phyloP scores from a whole-genome alignment of 2,797 vertebrate species.

The Tapirus indicus region DNA sequence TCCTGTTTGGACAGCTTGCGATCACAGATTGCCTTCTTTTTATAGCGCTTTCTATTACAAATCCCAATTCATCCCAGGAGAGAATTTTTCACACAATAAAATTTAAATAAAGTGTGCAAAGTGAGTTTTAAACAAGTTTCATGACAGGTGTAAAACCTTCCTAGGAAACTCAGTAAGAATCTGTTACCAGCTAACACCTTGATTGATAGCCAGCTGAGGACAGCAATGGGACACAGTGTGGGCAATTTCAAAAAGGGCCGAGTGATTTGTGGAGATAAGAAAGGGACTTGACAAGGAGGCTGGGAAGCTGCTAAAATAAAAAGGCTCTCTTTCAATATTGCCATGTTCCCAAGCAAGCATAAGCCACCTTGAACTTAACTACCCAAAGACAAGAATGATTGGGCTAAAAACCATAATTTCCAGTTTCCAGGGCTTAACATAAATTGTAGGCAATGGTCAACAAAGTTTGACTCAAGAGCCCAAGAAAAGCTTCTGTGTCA shows the following conservation, averaged over 20 bases:
- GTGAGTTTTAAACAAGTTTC: constrained; percentile 24
- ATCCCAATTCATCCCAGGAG: neutral
- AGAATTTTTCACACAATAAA: neutral
- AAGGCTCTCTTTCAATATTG: neutral
- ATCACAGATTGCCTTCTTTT: neutral
- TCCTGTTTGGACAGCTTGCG: neutral
- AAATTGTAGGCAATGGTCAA: neutral
- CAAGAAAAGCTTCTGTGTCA: neutral
- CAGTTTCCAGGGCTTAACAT: neutral
- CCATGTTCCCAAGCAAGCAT: neutral
- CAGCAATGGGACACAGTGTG: neutral
- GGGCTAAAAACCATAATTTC: neutral
- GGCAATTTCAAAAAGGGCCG: too few species aligned
- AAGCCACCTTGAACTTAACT: neutral
- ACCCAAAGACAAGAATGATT: neutral
- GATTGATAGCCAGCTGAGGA: neutral
- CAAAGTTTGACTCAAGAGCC: neutral
- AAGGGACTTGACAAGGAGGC: neutral
- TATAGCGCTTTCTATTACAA: neutral
- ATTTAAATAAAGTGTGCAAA: constrained; percentile 56
- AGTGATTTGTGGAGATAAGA: neutral
- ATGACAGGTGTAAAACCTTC: constrained; percentile 10
- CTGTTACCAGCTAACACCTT: neutral
- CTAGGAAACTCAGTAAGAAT: neutral
- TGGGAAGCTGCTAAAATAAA: neutral